Conservation (phyloP, 92 coral and sea anemone species). For the Zoanthus sansibaricus region DNA sequence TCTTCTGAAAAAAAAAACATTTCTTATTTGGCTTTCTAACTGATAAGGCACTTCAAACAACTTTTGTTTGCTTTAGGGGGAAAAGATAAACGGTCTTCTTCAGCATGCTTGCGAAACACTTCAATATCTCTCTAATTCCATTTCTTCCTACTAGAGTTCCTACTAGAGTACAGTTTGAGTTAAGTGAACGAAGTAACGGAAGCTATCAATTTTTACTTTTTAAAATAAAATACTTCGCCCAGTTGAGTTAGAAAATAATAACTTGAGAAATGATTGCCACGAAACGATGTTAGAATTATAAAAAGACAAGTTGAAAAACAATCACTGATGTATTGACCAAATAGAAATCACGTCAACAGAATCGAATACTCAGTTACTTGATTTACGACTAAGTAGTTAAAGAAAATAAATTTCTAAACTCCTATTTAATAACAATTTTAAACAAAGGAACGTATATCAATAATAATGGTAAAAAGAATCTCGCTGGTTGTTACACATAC, state of each 20-base stretch:
- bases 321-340: neutral
- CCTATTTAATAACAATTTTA: neutral
- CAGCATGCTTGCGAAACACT: neutral
- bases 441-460: neutral
- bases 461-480: neutral
- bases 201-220: neutral
- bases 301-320: neutral
- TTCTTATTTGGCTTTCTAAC: conserved; percentile 21
- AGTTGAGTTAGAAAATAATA: neutral
- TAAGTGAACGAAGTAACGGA: neutral
- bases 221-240: neutral
- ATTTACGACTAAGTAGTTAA: conserved; percentile 9
- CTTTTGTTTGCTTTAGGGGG: conserved; percentile 10
- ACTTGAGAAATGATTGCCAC: conserved; percentile 4
- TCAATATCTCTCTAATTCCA: neutral
- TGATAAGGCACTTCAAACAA: conserved; percentile 40
- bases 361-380: neutral
- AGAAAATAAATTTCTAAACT: conserved; percentile 10
- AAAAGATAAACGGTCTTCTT: neutral
- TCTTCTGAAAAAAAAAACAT: conserved; percentile 13
- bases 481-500: neutral
- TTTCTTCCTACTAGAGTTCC: neutral
- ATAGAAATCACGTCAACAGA: conserved; percentile 20
- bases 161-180: neutral
- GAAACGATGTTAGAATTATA: neutral